These are phyloP conservation scores for Spodoptera exigua DNA, from an alignment of 2,888 invertebrate species.

Conservation along the genomic window DNA sequence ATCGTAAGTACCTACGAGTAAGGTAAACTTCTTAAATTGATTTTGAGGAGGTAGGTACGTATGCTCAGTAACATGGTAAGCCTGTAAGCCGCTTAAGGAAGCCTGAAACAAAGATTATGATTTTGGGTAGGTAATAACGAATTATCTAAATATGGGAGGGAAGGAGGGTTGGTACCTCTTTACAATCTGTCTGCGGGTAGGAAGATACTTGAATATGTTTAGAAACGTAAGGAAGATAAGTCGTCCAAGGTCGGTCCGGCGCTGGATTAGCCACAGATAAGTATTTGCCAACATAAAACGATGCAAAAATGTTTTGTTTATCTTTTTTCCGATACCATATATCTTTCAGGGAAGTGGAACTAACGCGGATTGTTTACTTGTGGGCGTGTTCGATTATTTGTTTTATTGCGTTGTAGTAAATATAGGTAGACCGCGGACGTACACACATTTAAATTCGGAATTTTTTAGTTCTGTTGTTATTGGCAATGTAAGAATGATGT, in stretches of 20 bases:
- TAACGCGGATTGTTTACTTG: conserved; percentile 16
- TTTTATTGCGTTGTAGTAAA: conserved; percentile 32
- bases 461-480: conserved; percentile 37
- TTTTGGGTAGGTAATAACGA: conserved; percentile 15
- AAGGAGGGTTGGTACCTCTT: no score
- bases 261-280: conserved; percentile 27
- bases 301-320: conserved; percentile 45
- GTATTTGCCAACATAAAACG: conserved; percentile 23
- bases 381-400: conserved; percentile 24
- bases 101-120: conserved; percentile 41
- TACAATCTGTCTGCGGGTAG: not conserved
- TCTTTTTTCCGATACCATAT: conserved; percentile 39
- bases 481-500: conserved; percentile 28
- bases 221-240: conserved; percentile 11
- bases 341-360: conserved; percentile 45
- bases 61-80: conserved; percentile 9
- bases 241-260: conserved; percentile 15
- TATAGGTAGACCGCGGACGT: conserved; percentile 6
- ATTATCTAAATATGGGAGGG: conserved; percentile 17
- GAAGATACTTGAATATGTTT: conserved; percentile 19
- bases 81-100: conserved; percentile 40
- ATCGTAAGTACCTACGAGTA: not conserved
- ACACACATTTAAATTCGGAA: conserved; percentile 14
- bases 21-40: conserved; percentile 24
- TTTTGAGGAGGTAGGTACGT: conserved; percentile 13